Evolutionary conservation across 2,888 invertebrate species (phyloP), one percentile per base, ranked within the genome.

Genomic region (Chrysolina oricalcia): DNA sequence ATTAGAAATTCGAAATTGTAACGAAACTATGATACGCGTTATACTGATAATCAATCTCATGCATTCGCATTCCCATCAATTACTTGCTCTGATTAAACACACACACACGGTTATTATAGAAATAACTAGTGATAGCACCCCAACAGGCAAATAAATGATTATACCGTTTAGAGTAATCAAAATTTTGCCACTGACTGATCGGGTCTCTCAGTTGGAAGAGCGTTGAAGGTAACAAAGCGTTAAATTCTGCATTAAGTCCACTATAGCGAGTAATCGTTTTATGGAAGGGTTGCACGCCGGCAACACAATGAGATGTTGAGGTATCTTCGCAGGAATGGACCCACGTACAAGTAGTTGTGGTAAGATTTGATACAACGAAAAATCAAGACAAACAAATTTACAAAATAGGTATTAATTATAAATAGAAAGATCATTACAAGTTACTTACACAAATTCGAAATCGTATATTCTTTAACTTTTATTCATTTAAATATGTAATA

Each of bases 121-220:
- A 27, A 40, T 40, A 69, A 53, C 56, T 35, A 41, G 53, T 40
- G 56, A 69, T 69, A 69, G 40, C 40, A 56, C 27, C 35, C 56
- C 48, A n/a, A 69, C 68, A 69, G 53, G 68, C 68, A 13, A 35
- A 53, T 41, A 56, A 56, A 56, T 69, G 56, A 69, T 69, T 56
- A 69, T 27, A 53, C 50, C n/a, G 68, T 69, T 69, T 53, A 41
- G 56, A 69, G 17, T 69, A 69, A 69, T 69, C 53, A 69, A 41
- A 56, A 53, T 40, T 69, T 56, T 23, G 56, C 68, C 68, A 27
- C 21, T 40, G 67, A 50, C 8, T 53, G 67, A 35, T 23, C n/a
- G 67, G 56, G 10, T n/a, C 35, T n/a, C 40, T 21, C 21, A 48
- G 35, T 69, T 69, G 23, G n/a, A 41, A 56, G 19, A n/a, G 53